Base-by-base conservation (phyloP, 2,797 vertebrate species). In the Molossus alvarezi region DNA sequence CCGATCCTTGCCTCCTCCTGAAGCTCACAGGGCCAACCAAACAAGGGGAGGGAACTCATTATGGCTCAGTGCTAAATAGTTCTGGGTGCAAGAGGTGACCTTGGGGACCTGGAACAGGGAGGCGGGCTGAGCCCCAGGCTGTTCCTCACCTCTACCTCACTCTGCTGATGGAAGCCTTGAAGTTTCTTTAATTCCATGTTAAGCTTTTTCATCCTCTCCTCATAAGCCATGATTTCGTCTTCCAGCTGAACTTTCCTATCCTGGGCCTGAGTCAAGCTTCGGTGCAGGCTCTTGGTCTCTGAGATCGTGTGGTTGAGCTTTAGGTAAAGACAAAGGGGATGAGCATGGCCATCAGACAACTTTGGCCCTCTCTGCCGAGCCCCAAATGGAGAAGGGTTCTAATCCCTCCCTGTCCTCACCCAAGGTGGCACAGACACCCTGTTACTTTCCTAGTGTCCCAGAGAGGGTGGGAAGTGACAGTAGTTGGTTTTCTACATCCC, bases 101-200 rank as follows among this genome's bases (percentile, higher is more conserved):
- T 27, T 15, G 67, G 0, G 64, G 55, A 33, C 85, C 64, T 65
- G 13, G 41, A 77, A 53, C 12, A 53, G 89, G 89, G 94, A 87
- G 57, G 48, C 64, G 55, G 64, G 55, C 55, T 4, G 11, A n/a
- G 60, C 41, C 27, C 77, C 86, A 2, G 37, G 80, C 23, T 69
- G 45, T 71, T 86, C 0, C 96, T 98, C 88, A 98, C 98, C 97
- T 98, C 95, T 71, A 97, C 65, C 91, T 98, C 97, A 76, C 92
- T 98, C 91, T 98, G 95, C 75, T 97, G 17, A 57, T 98, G 98
- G 83, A 96, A 80, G 14, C 83, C 81, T 76, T 98, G 98, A 33
- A 98, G 96, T 87, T 98, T 97, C 85, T 97, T 98, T 88, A 98
- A 97, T 91, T 99, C 97, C 83, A 23, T 33, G 12, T 90, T 98